Conservation (phyloP, 2,797 vertebrate species). For the Ctenochaetus hawaiiensis region DNA sequence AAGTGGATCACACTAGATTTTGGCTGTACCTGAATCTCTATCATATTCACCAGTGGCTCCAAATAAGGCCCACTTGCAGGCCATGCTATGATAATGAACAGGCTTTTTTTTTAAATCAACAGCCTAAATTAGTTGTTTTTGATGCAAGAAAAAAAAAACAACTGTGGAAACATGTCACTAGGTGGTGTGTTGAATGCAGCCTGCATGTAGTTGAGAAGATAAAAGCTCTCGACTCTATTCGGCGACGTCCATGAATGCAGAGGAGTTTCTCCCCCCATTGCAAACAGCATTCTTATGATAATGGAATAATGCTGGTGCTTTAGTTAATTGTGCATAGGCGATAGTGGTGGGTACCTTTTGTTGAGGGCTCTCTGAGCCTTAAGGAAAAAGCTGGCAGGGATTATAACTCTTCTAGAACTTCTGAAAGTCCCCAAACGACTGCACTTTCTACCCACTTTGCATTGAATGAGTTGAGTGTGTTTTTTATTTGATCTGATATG, state of each 20-base stretch:
- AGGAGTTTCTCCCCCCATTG: slow-evolving; percentile 70
- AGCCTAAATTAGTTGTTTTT: slow-evolving; percentile 40
- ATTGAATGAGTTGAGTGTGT: slow-evolving; percentile 52
- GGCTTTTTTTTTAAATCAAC: slow-evolving; percentile 43
- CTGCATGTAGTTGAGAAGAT: slow-evolving; percentile 80
- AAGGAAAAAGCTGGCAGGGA: slow-evolving; percentile 81
- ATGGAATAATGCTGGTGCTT: slow-evolving; percentile 86
- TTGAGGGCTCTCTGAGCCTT: slow-evolving; percentile 77
- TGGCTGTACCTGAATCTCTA: slow-evolving; percentile 10
- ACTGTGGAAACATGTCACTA: slow-evolving; percentile 70
- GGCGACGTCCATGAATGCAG: slow-evolving; percentile 74
- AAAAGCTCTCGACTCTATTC: slow-evolving; percentile 75
- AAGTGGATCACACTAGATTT: slow-evolving; percentile 24
- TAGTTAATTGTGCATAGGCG: slow-evolving; percentile 85
- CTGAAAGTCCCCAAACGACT: slow-evolving; percentile 46
- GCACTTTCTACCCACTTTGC: slow-evolving; percentile 50
- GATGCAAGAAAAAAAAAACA: slow-evolving; percentile 56
- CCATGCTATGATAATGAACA: slow-evolving; percentile 46
- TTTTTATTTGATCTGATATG: slow-evolving; percentile 21
- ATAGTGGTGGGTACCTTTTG: slow-evolving; percentile 86
- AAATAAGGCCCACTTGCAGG: slow-evolving; percentile 17
- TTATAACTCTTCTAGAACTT: slow-evolving; percentile 79
- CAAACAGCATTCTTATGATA: slow-evolving; percentile 88
- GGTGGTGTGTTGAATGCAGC: slow-evolving; percentile 73
- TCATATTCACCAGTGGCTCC: neutral